A percentile compares a stretch with the other conserved stretches of the same genome.
phyloP scores from a whole-genome alignment of 35 echinoderm and acorn worm genomes.

The Apostichopus californicus region DNA sequence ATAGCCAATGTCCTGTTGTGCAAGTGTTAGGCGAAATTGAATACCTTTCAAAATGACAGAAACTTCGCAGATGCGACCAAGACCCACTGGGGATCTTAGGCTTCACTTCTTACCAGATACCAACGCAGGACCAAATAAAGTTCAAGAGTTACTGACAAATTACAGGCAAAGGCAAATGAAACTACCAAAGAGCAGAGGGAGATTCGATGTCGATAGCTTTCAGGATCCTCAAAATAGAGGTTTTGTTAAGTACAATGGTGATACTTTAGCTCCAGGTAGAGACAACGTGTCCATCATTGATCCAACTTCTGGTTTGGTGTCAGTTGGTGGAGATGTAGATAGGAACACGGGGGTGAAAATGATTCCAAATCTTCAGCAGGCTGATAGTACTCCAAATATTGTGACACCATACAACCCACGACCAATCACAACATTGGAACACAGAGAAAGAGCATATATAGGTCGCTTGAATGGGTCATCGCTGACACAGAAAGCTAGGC shows the following conservation, averaged over 20 bases:
- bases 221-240: slow-evolving; percentile 64
- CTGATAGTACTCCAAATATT: slow-evolving; percentile 82
- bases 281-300: slow-evolving; percentile 90
- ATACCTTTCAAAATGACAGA: slow-evolving; percentile 63
- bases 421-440: slow-evolving; percentile 71
- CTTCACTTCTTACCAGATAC: slow-evolving; percentile 83
- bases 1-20: no score
- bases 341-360: slow-evolving; percentile 72
- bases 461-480: background rate
- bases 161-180: slow-evolving; percentile 79
- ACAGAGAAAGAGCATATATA: slow-evolving; percentile 43
- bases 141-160: slow-evolving; percentile 62
- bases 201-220: slow-evolving; percentile 89
- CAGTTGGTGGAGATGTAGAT: slow-evolving; percentile 82
- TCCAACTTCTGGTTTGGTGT: slow-evolving; percentile 84
- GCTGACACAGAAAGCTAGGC: background rate
- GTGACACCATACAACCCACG: slow-evolving; percentile 76
- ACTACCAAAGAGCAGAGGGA: slow-evolving; percentile 69
- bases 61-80: slow-evolving; percentile 53
- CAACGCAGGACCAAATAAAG: slow-evolving; percentile 80
- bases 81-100: slow-evolving; percentile 71
- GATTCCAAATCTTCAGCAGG: slow-evolving; percentile 73
- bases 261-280: slow-evolving; percentile 79
- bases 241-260: slow-evolving; percentile 93
- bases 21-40: no score